Base-by-base conservation (phyloP, 2,888 invertebrate genomes). In the Germaria angustata region DNA sequence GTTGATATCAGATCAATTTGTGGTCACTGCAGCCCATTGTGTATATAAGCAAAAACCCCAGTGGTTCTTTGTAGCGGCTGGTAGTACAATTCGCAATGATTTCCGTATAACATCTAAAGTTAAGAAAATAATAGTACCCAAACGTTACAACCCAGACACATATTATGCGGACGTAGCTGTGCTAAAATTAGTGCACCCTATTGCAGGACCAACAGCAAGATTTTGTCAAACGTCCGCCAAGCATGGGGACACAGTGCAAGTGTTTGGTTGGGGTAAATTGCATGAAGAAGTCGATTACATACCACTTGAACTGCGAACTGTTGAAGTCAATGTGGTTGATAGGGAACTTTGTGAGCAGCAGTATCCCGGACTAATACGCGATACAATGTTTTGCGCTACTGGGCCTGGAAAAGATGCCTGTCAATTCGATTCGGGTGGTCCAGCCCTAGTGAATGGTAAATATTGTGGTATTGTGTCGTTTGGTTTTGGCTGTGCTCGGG, bases 381-480 rank as follows among this genome's bases (percentile, higher is more conserved):
- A 65, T 1, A 53, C 84, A 5, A 86, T 86, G 86, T 66, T 86
- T 32, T 87, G 87, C 61, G 86, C 86, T 2, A 32, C 72, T 2
- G 53, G 28, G 9, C 51, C 59, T 0, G 84, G 83, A 17, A 84
- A 78, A 51, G 86, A 86, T 66, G 65, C 85, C 7, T 87, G 86
- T 36, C 6, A 28, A 1, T 85, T 82, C 3, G 86, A 86, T 61
- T 87, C 86, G 8, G 87, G 86, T 20, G 85, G 87, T 22, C 87
- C 86, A 7, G 71, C 78, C 1, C 65, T 85, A 0, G 53, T 17
- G 5, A 77, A 84, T 11, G 84, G 83, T 9, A 28, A 81, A 44
- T 76, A 87, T 86, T 77, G 89, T 94, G 95, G 95, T 22, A 92
- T 95, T 3, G 95, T 95, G 0, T 95, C 95, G 0, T 86, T 65